These are phyloP conservation scores for Crotalus viridis DNA, from an alignment of 2,113 vertebrate genomes.

Conservation along the genomic window DNA sequence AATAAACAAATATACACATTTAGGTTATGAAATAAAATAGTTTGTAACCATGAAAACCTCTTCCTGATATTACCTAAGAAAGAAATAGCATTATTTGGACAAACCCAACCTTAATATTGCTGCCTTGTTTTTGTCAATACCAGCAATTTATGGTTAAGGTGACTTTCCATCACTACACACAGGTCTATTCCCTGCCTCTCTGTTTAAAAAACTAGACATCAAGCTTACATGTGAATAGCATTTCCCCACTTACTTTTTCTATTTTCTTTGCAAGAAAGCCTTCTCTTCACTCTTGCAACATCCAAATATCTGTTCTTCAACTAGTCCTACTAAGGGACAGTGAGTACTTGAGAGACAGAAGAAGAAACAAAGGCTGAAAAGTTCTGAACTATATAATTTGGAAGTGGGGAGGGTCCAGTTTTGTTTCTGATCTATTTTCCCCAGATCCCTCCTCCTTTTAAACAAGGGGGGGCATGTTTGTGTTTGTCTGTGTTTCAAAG, in stretches of 20 bases:
- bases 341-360: background rate
- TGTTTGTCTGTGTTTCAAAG: background rate
- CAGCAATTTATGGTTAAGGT: background rate
- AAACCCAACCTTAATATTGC: background rate
- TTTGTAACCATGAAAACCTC: too few relatives aligned
- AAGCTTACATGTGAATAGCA: background rate
- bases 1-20: too few relatives aligned
- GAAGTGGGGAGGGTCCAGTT: background rate
- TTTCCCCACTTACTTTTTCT: background rate
- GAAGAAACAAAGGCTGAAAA: background rate
- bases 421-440: constrained; percentile 14
- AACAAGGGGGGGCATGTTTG: constrained; percentile 14
- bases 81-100: background rate
- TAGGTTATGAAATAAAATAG: too few relatives aligned
- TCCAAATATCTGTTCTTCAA: background rate
- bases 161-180: background rate
- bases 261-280: background rate
- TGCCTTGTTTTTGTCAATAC: background rate
- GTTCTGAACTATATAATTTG: background rate
- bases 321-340: background rate
- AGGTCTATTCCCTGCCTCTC: background rate
- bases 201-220: background rate
- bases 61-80: background rate
- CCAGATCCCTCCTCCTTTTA: background rate
- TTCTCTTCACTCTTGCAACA: background rate